Base-by-base conservation (phyloP, 1,140 invertebrate genomes). In the Monomorium pharaonis region DNA sequence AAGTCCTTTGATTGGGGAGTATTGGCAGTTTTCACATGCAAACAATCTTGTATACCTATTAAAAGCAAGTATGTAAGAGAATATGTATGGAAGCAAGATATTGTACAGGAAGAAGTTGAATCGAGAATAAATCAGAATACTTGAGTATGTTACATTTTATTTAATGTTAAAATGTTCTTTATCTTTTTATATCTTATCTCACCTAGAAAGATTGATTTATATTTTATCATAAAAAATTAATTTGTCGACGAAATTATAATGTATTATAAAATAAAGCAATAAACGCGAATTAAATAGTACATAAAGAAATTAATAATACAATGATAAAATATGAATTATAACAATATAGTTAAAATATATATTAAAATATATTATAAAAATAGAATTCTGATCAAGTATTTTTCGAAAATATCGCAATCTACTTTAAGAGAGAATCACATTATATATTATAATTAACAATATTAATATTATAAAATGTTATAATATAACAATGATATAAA, bases 51-150 rank as follows among this genome's bases (percentile, higher is more conserved):
- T 93, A 91, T 93, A 56, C 93, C 92, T 49, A n/a, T n/a, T n/a
- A 96, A 95, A 54, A 95, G 95, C 70, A 95, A 94, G 33, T 98
- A 98, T 93, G 96, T 96, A 86, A 95, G 96, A 90, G 98, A 99
- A 95, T 97, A 96, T 95, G 89, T 98, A 80, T 98, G 98, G 95
- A 99, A 99, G 95, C 99, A 99, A 96, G 98, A 99, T 95, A 96
- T 97, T 58, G 3, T 83, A 42, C 44, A 56, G 10, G 80, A 84
- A 37, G 16, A 77, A 63, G 49, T 0, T 24, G 58, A 60, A 49
- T 85, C 47, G 5, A 65, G 24, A 56, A 62, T 24, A 47, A 51
- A 62, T 1, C 10, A 62, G 4, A 21, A 30, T 18, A 63, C 12
- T n/a, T 49, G 6, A 77, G 60, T 76, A 24, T 56, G 27, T 18